phyloP scores from a whole-genome alignment of 2,113 vertebrate species.

The Mesoclemmys tuberculata region DNA sequence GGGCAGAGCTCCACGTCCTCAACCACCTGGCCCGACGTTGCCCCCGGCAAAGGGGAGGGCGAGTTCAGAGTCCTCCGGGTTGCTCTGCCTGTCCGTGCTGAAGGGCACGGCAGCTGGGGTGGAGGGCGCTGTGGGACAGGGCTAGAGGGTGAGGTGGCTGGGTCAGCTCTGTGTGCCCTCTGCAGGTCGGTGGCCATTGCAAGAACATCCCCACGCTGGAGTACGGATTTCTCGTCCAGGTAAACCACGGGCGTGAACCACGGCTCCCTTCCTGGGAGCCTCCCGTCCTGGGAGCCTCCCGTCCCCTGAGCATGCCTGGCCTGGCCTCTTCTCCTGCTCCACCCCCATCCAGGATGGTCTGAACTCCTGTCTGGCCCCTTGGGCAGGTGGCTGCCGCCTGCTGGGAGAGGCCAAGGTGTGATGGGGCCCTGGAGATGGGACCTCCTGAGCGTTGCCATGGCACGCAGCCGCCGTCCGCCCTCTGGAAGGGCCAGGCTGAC shows the following conservation, averaged over 20 bases:
- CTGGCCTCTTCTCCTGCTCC: not conserved
- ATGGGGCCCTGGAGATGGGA: not conserved
- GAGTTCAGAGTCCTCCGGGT: not conserved
- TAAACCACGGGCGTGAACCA: slow-evolving; percentile 52
- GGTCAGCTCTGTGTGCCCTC: slow-evolving; percentile 55
- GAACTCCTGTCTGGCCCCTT: not conserved
- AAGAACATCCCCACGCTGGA: slow-evolving; percentile 98
- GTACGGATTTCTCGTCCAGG: slow-evolving; percentile 98
- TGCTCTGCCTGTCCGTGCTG: not conserved
- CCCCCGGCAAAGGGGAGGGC: not conserved
- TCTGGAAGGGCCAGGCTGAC: not conserved
- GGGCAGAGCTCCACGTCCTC: not conserved
- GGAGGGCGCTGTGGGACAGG: fast-evolving
- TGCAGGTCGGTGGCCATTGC: slow-evolving; percentile 96
- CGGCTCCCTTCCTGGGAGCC: not conserved
- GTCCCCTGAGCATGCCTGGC: not conserved
- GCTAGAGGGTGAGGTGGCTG: slow-evolving; percentile 35
- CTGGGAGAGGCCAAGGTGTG: too few relatives aligned
- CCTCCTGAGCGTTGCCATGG: not conserved
- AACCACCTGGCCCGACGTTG: not conserved
- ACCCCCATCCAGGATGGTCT: too few relatives aligned
- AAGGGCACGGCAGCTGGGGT: not conserved
- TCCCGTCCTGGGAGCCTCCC: too few relatives aligned
- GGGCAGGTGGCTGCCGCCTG: not conserved
- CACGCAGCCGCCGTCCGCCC: not conserved